Evolutionary conservation across 2,888 invertebrate species (phyloP).

Genomic region (Limnephilus lunatus): DNA sequence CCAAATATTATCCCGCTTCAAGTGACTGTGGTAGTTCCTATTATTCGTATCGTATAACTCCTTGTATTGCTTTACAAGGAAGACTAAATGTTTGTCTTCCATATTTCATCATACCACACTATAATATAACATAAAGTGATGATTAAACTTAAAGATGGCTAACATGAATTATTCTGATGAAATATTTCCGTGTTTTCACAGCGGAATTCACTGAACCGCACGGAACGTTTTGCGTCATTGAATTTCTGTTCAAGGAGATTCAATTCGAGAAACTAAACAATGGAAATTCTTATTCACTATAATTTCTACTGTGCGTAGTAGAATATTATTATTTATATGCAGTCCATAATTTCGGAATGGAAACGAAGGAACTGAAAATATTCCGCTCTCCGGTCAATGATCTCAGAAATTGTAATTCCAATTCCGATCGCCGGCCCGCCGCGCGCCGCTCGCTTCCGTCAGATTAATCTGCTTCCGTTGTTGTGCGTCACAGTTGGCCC

Average conservation of each 20-base stretch:
- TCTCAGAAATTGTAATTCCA: background rate
- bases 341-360: background rate
- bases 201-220: background rate
- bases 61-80: background rate
- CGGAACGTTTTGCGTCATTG: background rate
- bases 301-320: background rate
- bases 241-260: background rate
- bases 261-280: background rate
- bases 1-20: background rate
- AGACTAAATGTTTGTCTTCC: background rate
- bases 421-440: background rate
- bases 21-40: background rate
- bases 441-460: background rate
- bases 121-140: background rate
- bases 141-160: background rate
- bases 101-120: background rate
- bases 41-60: background rate
- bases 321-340: background rate
- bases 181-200: background rate
- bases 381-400: conserved; percentile 2
- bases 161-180: background rate
- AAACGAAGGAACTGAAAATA: background rate
- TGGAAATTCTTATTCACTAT: background rate
- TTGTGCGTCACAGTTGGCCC: background rate
- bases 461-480: background rate